Evolutionary conservation across 2,797 vertebrate genomes (phyloP).

Genomic region (Semotilus atromaculatus): DNA sequence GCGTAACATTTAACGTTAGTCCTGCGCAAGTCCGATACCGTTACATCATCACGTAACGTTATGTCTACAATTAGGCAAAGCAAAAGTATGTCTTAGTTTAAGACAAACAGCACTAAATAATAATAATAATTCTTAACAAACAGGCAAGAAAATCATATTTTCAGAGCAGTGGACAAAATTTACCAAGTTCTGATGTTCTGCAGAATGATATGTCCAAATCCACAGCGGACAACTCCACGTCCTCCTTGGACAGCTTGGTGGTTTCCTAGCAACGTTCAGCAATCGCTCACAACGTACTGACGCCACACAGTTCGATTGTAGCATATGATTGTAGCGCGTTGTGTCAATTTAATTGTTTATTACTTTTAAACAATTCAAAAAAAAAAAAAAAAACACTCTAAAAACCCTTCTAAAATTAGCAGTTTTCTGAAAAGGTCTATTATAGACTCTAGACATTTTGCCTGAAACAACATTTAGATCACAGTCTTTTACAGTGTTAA

Average conservation of each 20-base stretch:
- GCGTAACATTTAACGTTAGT: background rate
- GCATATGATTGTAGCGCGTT: background rate
- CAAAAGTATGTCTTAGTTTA: background rate
- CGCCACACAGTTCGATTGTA: background rate
- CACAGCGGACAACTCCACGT: background rate
- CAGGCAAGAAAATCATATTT: background rate
- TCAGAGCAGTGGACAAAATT: background rate
- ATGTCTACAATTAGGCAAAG: background rate
- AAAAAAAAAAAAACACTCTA: background rate
- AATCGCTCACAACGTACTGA: background rate
- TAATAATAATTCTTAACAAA: background rate
- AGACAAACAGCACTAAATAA: background rate
- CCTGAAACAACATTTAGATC: background rate
- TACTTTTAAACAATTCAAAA: background rate
- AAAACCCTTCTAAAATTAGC: background rate
- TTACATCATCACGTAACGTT: background rate
- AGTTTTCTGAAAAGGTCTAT: background rate
- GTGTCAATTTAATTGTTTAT: background rate
- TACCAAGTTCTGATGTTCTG: constrained; percentile 9
- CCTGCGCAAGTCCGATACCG: background rate
- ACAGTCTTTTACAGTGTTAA: background rate
- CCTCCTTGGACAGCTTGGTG: background rate
- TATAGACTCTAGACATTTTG: background rate
- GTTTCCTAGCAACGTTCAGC: constrained; percentile 32
- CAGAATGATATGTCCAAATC: background rate